Base-by-base conservation (phyloP, 1,140 invertebrate species). In the Globodera rostochiensis region DNA sequence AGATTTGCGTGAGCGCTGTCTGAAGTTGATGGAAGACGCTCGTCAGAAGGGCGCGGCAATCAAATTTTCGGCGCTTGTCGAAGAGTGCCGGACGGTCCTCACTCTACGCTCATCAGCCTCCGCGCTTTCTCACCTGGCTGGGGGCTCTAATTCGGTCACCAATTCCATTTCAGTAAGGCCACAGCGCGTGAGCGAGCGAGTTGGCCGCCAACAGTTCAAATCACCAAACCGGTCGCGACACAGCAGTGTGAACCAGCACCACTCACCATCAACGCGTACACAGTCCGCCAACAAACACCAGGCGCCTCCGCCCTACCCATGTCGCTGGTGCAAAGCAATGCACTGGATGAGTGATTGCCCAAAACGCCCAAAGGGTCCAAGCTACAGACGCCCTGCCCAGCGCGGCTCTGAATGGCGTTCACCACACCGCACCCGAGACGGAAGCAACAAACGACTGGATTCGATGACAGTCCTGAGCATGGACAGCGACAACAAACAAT, bases 51-150 rank as follows among this genome's bases (percentile, higher is more conserved):
- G 25, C 21, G 60, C 60, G n/a, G 13, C 60, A 6, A 19, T 46
- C 13, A 77, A 53, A 46, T 77, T 77, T n/a, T 45, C 60, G n/a
- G 50, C 60, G 77, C 74, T 77, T 21, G 74, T n/a, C 7, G 76
- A 70, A 74, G 76, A 77, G 64, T 70, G 3, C 0, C 36, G 76
- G 8, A 50, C 57, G 11, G 36, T 46, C 46, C 15, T 77, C n/a
- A 71, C 50, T 9, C 21, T 77, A 73, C 15, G 74, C 57, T 25
- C n/a, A 8, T 71, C 53, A 25, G 76, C 45, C 4, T 15, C 13
- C 1, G 60, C 60, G n/a, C 60, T 64, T 1, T 13, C 13, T 1
- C n/a, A 13, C n/a, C 13, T 13, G 13, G 13, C 60, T 64, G 13
- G 13, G 1, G 6, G 36, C 25, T 9, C 57, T 36, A 36, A 36